phyloP scores from a whole-genome alignment of 2,113 vertebrate genomes.

The Coregonus clupeaformis region DNA sequence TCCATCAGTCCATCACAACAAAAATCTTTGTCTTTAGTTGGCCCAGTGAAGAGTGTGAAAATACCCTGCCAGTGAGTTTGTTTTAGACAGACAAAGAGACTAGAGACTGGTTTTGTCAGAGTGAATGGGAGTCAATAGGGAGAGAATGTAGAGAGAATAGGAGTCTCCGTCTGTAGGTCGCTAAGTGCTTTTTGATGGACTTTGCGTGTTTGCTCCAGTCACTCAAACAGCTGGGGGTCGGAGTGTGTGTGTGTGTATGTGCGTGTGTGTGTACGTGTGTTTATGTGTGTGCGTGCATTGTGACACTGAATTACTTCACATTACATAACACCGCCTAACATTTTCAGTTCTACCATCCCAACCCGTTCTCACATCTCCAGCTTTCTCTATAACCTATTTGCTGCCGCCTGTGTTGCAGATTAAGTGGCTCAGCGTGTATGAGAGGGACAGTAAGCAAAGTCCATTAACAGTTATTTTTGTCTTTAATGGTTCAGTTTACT shows the following conservation, averaged over 20 bases:
- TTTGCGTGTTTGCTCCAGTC: constrained; percentile 6
- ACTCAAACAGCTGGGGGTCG: constrained; percentile 11
- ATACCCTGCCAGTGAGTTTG: constrained; percentile 35
- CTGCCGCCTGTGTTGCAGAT: constrained; percentile 32
- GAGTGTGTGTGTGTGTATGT: constrained; percentile 8
- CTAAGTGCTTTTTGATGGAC: constrained; percentile 52
- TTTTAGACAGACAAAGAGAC: constrained; percentile 31
- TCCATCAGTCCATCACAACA: constrained; percentile 57
- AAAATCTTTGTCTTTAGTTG: constrained; percentile 47
- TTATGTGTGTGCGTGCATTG: background rate
- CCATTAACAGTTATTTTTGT: constrained; percentile 6
- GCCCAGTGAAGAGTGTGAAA: background rate
- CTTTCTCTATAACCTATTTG: constrained; percentile 38
- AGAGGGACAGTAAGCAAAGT: constrained; percentile 41
- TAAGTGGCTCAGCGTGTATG: constrained; percentile 44
- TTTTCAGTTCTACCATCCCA: background rate
- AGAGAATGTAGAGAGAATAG: constrained; percentile 2
- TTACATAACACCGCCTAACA: background rate
- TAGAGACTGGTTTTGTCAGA: constrained; percentile 16
- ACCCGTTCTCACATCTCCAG: background rate
- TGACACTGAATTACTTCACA: background rate
- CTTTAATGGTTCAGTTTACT: constrained; percentile 43
- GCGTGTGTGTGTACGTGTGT: constrained; percentile 2
- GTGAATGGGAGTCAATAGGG: constrained; percentile 3
- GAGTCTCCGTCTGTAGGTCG: background rate